Percentiles rank a stretch among this genome's conserved stretches.
Conservation (phyloP, 2,888 invertebrate species). For the Tinea pellionella region DNA sequence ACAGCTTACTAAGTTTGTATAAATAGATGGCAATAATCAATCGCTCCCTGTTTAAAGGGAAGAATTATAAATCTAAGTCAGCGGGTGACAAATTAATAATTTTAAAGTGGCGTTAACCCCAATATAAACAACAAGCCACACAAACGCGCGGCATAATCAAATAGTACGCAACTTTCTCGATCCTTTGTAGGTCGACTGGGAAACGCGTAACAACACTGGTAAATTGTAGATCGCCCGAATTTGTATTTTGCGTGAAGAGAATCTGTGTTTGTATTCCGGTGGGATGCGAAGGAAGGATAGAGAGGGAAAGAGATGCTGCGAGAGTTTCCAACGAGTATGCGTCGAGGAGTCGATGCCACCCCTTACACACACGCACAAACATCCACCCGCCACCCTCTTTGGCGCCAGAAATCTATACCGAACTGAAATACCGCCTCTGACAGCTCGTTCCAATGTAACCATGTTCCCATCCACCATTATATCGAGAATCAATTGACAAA, state of each 20-base stretch:
- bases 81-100: slow-evolving; percentile 51
- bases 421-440: not conserved
- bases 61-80: not conserved
- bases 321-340: slow-evolving; percentile 42
- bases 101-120: slow-evolving; percentile 58
- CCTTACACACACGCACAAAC: slow-evolving; percentile 7
- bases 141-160: slow-evolving; percentile 53
- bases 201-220: not conserved
- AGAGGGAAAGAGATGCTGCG: slow-evolving; percentile 26
- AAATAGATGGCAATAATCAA: not conserved
- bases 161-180: slow-evolving; percentile 47
- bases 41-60: not conserved
- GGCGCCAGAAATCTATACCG: slow-evolving; percentile 41
- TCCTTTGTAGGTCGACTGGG: slow-evolving; percentile 37
- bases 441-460: not conserved
- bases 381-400: slow-evolving; percentile 30
- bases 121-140: slow-evolving; percentile 63
- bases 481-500: slow-evolving; percentile 68
- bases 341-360: not conserved
- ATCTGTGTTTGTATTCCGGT: not conserved
- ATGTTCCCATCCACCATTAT: slow-evolving; percentile 59
- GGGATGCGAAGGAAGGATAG: slow-evolving; percentile 16
- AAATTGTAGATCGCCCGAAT: not conserved
- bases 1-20: not conserved
- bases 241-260: slow-evolving; percentile 15